Conservation (phyloP, 2,888 invertebrate genomes). For the Oscheius onirici region DNA sequence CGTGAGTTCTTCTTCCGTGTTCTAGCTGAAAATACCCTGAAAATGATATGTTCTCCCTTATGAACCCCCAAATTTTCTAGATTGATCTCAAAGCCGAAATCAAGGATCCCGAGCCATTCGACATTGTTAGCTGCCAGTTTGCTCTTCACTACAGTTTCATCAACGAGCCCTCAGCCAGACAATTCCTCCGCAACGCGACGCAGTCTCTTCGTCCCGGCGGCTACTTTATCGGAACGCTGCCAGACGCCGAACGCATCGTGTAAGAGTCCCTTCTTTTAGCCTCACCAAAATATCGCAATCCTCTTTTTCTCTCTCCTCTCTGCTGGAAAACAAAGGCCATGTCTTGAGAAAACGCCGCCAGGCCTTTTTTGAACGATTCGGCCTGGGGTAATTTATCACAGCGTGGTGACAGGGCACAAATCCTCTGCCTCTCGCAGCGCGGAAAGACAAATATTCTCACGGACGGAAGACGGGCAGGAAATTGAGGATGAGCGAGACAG, state of each 20-base stretch:
- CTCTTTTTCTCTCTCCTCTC: background rate
- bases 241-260: slow-evolving; percentile 91
- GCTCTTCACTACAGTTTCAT: slow-evolving; percentile 94
- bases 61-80: slow-evolving; percentile 13
- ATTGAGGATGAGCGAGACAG: background rate
- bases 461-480: background rate
- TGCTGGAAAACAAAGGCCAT: background rate
- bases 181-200: slow-evolving; percentile 83
- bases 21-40: too few relatives aligned
- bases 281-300: background rate
- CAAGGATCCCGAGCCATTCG: slow-evolving; percentile 75
- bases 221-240: slow-evolving; percentile 94
- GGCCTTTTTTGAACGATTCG: slow-evolving; percentile 30
- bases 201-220: slow-evolving; percentile 89
- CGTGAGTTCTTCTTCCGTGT: slow-evolving; percentile 26
- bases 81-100: slow-evolving; percentile 3
- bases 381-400: slow-evolving; percentile 23
- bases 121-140: slow-evolving; percentile 96
- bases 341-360: slow-evolving; percentile 11
- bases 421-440: too few relatives aligned
- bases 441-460: too few relatives aligned
- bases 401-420: slow-evolving; percentile 23
- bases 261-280: slow-evolving; percentile 65
- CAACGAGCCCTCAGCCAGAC: slow-evolving; percentile 76
- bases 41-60: too few relatives aligned